A percentile compares a stretch with the other conserved stretches of the same genome.
These are phyloP conservation scores for Dynastes grantii DNA, from an alignment of 2,888 invertebrate species.

Conservation along the genomic window DNA sequence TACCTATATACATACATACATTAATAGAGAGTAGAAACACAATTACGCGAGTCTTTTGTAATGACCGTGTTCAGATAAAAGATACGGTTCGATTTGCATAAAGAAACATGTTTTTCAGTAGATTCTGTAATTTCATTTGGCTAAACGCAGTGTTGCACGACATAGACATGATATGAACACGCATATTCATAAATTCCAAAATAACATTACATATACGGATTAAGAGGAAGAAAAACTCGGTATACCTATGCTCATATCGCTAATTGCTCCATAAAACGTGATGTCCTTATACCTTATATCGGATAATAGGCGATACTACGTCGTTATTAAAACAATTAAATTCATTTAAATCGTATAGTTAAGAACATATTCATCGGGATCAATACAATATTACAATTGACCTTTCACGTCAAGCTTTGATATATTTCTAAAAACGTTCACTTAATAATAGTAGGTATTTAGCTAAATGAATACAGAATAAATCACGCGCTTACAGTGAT, in stretches of 20 bases:
- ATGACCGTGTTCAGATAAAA: conserved; percentile 44
- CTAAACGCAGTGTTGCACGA: conserved; percentile 35
- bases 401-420: not conserved
- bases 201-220: conserved; percentile 22
- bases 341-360: not conserved
- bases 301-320: not conserved
- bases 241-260: not conserved
- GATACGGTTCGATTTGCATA: conserved; percentile 41
- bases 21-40: conserved; percentile 40
- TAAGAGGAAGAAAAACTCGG: not conserved
- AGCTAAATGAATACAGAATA: too few relatives aligned
- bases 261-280: conserved; percentile 17
- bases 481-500: too few relatives aligned
- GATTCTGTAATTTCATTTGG: conserved; percentile 47
- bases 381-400: not conserved
- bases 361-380: not conserved
- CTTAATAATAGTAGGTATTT: too few relatives aligned
- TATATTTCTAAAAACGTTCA: too few relatives aligned
- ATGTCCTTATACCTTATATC: conserved; percentile 5
- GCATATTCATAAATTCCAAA: conserved; percentile 41
- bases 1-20: conserved; percentile 18
- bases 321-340: conserved; percentile 23
- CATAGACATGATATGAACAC: conserved; percentile 41
- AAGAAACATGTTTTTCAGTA: conserved; percentile 46
- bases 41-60: conserved; percentile 42